Percentiles rank a stretch among this genome's conserved stretches.
phyloP scores from a whole-genome alignment of 1,140 invertebrate species.

The Penaeus indicus region DNA sequence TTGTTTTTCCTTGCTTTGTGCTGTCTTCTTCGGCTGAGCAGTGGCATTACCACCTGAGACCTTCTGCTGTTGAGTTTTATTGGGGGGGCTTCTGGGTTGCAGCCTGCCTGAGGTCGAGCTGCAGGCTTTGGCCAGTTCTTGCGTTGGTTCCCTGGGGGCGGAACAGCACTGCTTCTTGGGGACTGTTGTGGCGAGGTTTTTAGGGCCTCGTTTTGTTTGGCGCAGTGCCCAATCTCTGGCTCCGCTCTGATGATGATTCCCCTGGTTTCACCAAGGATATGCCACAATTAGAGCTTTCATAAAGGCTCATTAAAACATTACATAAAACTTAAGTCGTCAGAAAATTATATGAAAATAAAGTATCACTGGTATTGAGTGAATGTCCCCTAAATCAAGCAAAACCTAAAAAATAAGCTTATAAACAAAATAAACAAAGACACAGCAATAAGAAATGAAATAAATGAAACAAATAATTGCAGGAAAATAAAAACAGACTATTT shows the following conservation, averaged over 20 bases:
- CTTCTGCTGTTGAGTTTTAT: slow-evolving; percentile 48
- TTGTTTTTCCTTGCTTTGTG: slow-evolving; percentile 52
- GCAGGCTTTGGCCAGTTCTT: slow-evolving; percentile 52
- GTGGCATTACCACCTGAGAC: not conserved
- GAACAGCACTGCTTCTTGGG: slow-evolving; percentile 36
- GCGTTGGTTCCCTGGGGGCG: slow-evolving; percentile 30
- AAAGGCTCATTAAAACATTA: not conserved
- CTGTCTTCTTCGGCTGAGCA: slow-evolving; percentile 50
- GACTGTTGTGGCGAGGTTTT: slow-evolving; percentile 56
- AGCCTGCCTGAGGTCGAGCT: slow-evolving; percentile 42
- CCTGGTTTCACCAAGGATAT: not conserved
- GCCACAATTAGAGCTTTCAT: not conserved
- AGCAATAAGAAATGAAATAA: too few species aligned
- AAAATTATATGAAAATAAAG: too few species aligned
- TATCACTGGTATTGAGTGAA: too few species aligned
- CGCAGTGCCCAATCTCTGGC: slow-evolving; percentile 32
- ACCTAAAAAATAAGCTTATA: too few species aligned
- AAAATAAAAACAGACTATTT: too few species aligned
- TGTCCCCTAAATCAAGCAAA: too few species aligned
- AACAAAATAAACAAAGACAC: too few species aligned
- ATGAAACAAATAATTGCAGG: too few species aligned
- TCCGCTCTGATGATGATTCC: slow-evolving; percentile 55
- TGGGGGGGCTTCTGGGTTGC: slow-evolving; percentile 43
- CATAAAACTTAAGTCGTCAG: too few species aligned
- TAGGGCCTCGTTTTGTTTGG: slow-evolving; percentile 54